phyloP scores from a whole-genome alignment of 2,113 vertebrate species.

The Tetrax tetrax region DNA sequence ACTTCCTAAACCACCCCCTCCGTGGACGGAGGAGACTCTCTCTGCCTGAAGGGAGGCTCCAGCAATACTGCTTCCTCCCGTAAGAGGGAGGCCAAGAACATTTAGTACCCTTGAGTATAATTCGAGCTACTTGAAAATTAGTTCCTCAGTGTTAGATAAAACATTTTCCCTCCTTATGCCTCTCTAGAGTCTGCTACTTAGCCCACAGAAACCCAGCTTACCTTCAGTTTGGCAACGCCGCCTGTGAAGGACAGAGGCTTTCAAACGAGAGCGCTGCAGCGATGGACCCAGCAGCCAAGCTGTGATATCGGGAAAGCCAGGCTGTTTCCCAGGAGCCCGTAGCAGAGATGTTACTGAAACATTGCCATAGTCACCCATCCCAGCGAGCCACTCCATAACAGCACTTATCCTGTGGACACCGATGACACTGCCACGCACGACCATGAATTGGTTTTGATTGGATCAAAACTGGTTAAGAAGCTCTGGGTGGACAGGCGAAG shows the following conservation, averaged over 20 bases:
- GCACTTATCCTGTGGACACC: not conserved
- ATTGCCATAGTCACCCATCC: not conserved
- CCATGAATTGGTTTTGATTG: not conserved
- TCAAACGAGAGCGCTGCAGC: not conserved
- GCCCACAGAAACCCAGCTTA: not conserved
- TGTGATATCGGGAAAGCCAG: not conserved
- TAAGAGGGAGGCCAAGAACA: slow-evolving; percentile 43
- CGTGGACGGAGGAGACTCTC: rapidly evolving
- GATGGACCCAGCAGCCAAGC: not conserved
- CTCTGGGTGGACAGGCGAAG: not conserved
- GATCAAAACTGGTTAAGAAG: not conserved
- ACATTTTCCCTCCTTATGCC: not conserved
- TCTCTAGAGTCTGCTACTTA: not conserved
- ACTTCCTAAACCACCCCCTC: not conserved
- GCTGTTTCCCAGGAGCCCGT: not conserved
- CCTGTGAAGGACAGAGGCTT: not conserved
- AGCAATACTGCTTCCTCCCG: slow-evolving; percentile 6
- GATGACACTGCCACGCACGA: not conserved
- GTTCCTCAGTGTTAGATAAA: not conserved
- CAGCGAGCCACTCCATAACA: not conserved
- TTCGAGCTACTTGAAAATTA: not conserved
- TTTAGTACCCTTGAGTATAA: not conserved
- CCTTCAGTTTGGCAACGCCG: not conserved
- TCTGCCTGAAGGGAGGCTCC: not conserved
- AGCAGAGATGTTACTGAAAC: not conserved